These are phyloP conservation scores for Acromyrmex heyeri DNA, from an alignment of 1,140 invertebrate genomes.

Conservation along the genomic window DNA sequence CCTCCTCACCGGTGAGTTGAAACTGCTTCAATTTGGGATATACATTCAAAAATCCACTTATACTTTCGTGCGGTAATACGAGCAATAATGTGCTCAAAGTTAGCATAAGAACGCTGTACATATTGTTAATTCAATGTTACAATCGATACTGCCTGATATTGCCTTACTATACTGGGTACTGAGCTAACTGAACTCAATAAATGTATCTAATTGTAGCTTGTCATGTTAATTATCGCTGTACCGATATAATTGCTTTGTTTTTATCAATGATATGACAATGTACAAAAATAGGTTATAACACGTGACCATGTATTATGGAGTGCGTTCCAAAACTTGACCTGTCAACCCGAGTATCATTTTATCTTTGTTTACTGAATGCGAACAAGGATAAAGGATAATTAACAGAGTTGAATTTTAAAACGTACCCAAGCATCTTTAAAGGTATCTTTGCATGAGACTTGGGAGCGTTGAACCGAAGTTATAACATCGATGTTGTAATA, in stretches of 20 bases:
- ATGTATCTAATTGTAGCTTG: not conserved
- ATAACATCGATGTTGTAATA: too few species aligned
- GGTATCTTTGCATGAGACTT: too few species aligned
- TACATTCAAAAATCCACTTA: constrained; percentile 77
- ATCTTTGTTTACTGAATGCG: too few species aligned
- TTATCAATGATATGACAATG: not conserved
- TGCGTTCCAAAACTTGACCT: too few species aligned
- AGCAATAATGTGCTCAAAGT: constrained; percentile 18
- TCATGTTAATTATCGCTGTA: not conserved
- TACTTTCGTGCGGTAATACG: not conserved
- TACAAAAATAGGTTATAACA: not conserved
- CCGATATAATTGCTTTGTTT: not conserved
- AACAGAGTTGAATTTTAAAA: too few species aligned
- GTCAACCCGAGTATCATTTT: too few species aligned
- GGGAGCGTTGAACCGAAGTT: too few species aligned
- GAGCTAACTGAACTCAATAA: not conserved
- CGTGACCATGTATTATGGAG: not conserved
- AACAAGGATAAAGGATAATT: too few species aligned
- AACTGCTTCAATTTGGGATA: constrained; percentile 82
- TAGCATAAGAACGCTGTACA: not conserved
- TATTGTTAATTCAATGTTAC: not conserved
- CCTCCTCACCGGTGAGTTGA: constrained; percentile 77
- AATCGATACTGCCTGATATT: not conserved
- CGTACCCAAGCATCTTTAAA: too few species aligned
- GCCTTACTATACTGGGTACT: not conserved